Conservation (phyloP, 2,113 vertebrate genomes). For the Actinemys pallida region DNA sequence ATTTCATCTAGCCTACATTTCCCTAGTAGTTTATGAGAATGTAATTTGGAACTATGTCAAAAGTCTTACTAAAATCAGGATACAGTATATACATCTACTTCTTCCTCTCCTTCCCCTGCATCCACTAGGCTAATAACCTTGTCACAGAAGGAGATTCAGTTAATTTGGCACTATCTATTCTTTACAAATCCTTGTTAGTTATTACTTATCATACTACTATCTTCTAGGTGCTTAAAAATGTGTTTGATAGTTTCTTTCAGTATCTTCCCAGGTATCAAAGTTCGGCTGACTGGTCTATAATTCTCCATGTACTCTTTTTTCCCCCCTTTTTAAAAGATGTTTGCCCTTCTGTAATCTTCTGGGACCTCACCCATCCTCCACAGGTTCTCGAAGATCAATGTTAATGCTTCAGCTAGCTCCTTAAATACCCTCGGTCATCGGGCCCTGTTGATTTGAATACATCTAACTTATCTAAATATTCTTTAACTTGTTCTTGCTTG, state of each 20-base stretch:
- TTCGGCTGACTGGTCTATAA: background rate
- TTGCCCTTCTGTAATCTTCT: background rate
- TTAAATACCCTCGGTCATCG: background rate
- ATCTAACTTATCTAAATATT: background rate
- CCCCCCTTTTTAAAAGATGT: background rate
- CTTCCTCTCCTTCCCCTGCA: background rate
- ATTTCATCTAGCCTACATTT: background rate
- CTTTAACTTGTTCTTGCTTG: background rate
- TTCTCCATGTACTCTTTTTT: background rate
- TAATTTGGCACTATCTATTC: background rate
- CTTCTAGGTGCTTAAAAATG: background rate
- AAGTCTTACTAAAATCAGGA: background rate
- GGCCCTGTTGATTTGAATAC: background rate
- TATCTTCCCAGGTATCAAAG: background rate
- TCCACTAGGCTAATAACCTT: background rate
- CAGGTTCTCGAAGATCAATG: background rate
- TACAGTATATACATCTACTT: background rate
- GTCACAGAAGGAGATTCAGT: background rate
- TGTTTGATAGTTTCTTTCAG: background rate
- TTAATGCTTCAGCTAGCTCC: background rate
- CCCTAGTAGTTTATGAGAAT: background rate
- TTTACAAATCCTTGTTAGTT: background rate
- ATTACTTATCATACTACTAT: background rate
- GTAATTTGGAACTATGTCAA: background rate
- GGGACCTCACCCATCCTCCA: background rate